Base-by-base conservation (phyloP, 2,797 vertebrate genomes). In the Gymnocypris eckloni region DNA sequence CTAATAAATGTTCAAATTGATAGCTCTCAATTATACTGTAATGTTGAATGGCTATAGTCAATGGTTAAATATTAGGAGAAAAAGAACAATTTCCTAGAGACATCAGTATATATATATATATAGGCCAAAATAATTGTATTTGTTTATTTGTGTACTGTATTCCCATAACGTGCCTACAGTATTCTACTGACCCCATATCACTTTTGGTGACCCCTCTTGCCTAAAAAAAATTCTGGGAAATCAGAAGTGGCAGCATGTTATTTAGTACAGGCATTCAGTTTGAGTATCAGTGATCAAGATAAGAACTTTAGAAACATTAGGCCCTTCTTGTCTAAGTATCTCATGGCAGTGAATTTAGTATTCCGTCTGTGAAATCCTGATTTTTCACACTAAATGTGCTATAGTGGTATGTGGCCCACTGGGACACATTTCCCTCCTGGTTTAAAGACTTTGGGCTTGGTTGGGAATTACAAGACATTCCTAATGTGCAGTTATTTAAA, bases 361-460 rank as follows among this genome's bases (percentile, higher is more conserved):
- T 50, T 76, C 80, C 16, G 59, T 85, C 82, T 76, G 80, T 89
- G 84, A 88, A 86, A 79, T 71, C 43, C 41, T 18, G 39, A 45
- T 85, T 87, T 78, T 59, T 39, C 45, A 1, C 39, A 41, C 45
- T 80, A 80, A 70, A 81, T 83, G 64, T 81, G 70, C 45, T 69
- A 45, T 50, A 77, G 67, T 77, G 86, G 83, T 75, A 84, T 82
- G 85, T 56, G 86, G 61, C 45, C 52, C 71, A 41, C 15, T 6
- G 66, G 15, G 77, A 72, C 52, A 73, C 75, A 86, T 87, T 86
- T 81, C 84, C 72, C 67, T 80, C 61, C 76, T 86, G 82, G 64
- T 79, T 87, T 84, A 85, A 85, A 82, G 84, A 86, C 79, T 88
- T 61, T 83, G 71, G 85, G 81, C 69, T 85, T 39, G 52, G 54